phyloP scores from a whole-genome alignment of 1,140 invertebrate species.

The Trachelipus rathkii region DNA sequence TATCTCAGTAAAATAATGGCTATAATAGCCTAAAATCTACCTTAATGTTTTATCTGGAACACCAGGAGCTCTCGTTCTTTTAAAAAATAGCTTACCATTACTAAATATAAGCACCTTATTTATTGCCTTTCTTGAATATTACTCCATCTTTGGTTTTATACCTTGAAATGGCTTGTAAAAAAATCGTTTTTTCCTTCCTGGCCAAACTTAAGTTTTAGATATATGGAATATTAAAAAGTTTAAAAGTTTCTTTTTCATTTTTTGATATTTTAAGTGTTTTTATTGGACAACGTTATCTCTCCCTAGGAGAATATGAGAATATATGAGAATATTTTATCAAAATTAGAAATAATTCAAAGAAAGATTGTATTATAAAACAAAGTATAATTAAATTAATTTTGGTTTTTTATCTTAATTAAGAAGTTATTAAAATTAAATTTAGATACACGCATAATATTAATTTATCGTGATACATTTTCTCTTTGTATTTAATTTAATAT shows the following conservation, averaged over 20 bases:
- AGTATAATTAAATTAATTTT: too few relatives aligned
- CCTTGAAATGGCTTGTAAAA: neutral
- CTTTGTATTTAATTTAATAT: too few relatives aligned
- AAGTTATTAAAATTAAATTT: too few relatives aligned
- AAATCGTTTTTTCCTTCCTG: neutral
- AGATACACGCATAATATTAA: too few relatives aligned
- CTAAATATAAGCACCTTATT: slow-evolving; percentile 13
- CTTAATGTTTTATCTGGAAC: slow-evolving; percentile 2
- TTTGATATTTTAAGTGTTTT: neutral
- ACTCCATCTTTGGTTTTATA: slow-evolving; percentile 8
- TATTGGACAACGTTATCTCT: neutral
- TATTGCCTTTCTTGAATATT: neutral
- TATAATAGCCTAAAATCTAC: slow-evolving; percentile 2
- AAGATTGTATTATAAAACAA: too few relatives aligned
- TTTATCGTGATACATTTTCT: too few relatives aligned
- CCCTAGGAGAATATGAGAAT: too few relatives aligned
- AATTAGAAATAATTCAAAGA: too few relatives aligned
- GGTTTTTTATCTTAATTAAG: too few relatives aligned
- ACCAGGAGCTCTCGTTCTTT: neutral
- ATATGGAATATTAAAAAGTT: slow-evolving; percentile 6
- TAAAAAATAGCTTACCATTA: slow-evolving; percentile 7
- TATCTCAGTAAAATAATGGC: slow-evolving; percentile 4
- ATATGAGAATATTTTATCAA: too few relatives aligned
- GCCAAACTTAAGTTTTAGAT: slow-evolving; percentile 2
- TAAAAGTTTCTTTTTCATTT: neutral